A percentile compares a stretch with the other conserved stretches of the same genome.
phyloP scores from a whole-genome alignment of 2,113 vertebrate species.

The Hemibagrus wyckioides region DNA sequence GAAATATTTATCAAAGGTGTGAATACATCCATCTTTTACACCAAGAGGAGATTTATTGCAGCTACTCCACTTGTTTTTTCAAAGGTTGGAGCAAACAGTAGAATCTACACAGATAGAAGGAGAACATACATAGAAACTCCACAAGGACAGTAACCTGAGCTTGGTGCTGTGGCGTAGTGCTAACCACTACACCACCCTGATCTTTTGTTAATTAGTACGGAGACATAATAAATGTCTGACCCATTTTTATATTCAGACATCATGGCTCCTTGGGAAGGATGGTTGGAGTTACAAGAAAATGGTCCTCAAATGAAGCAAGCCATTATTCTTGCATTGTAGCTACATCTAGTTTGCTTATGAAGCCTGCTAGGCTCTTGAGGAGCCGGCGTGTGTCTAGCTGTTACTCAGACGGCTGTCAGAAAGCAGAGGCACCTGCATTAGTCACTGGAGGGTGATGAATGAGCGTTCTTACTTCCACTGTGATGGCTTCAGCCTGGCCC shows the following conservation, averaged over 20 bases:
- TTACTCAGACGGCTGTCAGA: conserved; percentile 39
- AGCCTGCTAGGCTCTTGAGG: conserved; percentile 24
- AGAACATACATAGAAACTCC: not conserved
- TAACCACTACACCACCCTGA: not conserved
- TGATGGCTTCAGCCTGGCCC: conserved; percentile 15
- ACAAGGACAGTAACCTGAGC: not conserved
- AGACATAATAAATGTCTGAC: not conserved
- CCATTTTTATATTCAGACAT: not conserved
- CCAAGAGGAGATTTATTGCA: not conserved
- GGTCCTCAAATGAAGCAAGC: conserved; percentile 3
- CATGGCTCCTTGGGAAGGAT: not conserved
- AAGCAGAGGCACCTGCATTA: conserved; percentile 20
- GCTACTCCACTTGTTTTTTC: not conserved
- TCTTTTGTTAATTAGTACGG: not conserved
- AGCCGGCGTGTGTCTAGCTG: not conserved
- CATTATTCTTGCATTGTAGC: conserved; percentile 23
- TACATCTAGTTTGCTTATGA: conserved; percentile 31
- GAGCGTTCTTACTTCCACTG: conserved; percentile 16
- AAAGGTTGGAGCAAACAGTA: not conserved
- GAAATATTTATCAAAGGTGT: not conserved
- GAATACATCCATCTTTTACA: not conserved
- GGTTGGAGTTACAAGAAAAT: conserved; percentile 20
- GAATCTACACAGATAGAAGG: not conserved
- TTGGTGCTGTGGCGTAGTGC: not conserved
- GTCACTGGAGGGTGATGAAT: conserved; percentile 46